Conservation (phyloP, 1,140 invertebrate genomes). For the Lepidostoma basale region DNA sequence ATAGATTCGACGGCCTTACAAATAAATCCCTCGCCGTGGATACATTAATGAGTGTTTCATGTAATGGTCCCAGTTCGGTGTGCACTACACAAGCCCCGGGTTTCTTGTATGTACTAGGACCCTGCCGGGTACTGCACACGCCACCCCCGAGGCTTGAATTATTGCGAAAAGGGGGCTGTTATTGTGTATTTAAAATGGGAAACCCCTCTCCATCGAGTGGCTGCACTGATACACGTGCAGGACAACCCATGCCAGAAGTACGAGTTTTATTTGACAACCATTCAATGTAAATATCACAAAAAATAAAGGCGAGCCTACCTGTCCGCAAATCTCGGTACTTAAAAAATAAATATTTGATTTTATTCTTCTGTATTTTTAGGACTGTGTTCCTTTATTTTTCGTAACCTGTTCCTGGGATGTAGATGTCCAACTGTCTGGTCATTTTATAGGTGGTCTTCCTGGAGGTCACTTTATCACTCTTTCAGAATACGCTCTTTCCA, state of each 20-base stretch:
- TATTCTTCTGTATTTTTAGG: too few relatives aligned
- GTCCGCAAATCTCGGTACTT: too few relatives aligned
- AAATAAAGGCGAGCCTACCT: too few relatives aligned
- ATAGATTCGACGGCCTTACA: slow-evolving; percentile 2
- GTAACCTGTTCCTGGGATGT: too few relatives aligned
- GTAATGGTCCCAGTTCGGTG: slow-evolving; percentile 16
- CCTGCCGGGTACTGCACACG: too few relatives aligned
- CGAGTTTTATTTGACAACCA: slow-evolving; percentile 18
- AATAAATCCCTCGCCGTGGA: slow-evolving; percentile 19
- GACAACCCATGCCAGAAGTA: background rate
- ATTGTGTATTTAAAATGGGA: slow-evolving; percentile 41
- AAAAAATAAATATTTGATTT: too few relatives aligned
- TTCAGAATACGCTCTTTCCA: too few relatives aligned
- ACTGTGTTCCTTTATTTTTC: too few relatives aligned
- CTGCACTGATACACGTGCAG: slow-evolving; percentile 23
- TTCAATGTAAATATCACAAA: slow-evolving; percentile 11
- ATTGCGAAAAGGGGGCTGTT: slow-evolving; percentile 41
- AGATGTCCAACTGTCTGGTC: too few relatives aligned
- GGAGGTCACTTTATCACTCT: too few relatives aligned
- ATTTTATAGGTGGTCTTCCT: too few relatives aligned
- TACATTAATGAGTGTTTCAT: slow-evolving; percentile 32
- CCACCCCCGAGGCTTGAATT: slow-evolving; percentile 27
- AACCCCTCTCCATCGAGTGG: slow-evolving; percentile 26
- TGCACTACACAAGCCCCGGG: background rate
- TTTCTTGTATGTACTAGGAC: too few relatives aligned